phyloP scores from a whole-genome alignment of 2,797 vertebrate species.

The Pseudocheirus occidentalis region DNA sequence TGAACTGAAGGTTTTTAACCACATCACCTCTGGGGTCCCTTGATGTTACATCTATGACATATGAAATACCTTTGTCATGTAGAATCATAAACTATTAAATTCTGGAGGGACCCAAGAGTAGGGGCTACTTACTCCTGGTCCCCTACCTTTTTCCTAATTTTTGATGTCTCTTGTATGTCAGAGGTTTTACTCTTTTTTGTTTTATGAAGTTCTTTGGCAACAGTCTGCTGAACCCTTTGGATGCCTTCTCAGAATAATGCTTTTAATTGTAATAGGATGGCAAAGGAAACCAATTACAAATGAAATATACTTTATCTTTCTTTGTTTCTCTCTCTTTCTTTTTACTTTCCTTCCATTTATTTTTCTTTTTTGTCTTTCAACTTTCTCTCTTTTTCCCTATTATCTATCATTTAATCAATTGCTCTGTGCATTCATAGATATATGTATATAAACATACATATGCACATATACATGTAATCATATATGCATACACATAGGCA shows the following conservation, averaged over 20 bases:
- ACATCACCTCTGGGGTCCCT: background rate
- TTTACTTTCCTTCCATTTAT: too few species aligned
- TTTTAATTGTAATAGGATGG: background rate
- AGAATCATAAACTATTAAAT: background rate
- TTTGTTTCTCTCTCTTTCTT: accelerated
- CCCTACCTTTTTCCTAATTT: background rate
- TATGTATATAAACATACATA: background rate
- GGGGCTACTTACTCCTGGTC: background rate
- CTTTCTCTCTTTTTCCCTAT: background rate
- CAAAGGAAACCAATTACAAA: background rate
- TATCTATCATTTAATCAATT: background rate
- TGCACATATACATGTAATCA: background rate
- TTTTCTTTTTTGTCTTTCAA: background rate
- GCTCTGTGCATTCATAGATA: background rate
- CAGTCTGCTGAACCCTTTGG: background rate
- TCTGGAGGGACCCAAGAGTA: background rate
- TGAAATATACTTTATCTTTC: background rate
- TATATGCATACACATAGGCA: background rate
- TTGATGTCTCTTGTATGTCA: background rate
- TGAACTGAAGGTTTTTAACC: background rate
- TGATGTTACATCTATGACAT: background rate
- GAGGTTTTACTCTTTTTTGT: background rate
- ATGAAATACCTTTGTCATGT: background rate
- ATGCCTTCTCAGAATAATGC: background rate
- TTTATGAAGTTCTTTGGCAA: background rate